These are phyloP conservation scores for Spodoptera litura DNA, from an alignment of 1,140 invertebrate species.

Conservation along the genomic window DNA sequence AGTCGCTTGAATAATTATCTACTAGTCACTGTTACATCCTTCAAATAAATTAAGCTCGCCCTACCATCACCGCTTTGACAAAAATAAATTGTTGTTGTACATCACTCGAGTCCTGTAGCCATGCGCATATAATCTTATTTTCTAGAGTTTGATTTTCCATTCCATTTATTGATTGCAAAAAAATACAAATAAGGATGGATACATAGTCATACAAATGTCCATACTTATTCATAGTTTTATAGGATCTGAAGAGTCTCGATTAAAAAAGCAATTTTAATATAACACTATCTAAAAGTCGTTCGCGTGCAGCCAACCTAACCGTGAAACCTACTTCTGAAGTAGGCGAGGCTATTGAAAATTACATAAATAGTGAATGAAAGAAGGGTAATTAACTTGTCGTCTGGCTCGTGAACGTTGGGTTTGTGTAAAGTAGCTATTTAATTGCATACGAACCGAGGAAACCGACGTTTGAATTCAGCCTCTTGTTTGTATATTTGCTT, in stretches of 20 bases:
- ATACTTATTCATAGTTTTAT: too few relatives aligned
- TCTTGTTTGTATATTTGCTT: too few relatives aligned
- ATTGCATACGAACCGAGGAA: conserved; percentile 15
- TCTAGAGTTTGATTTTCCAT: too few relatives aligned
- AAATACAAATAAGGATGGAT: background rate
- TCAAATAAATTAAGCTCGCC: background rate
- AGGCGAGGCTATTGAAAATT: conserved; percentile 37
- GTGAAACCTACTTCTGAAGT: conserved; percentile 25
- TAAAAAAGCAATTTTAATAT: too few relatives aligned
- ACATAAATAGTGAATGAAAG: conserved; percentile 34
- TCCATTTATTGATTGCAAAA: background rate
- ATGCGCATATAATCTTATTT: too few relatives aligned
- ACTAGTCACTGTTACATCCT: conserved; percentile 10
- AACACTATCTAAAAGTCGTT: background rate
- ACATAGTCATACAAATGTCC: too few relatives aligned
- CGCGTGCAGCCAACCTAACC: background rate
- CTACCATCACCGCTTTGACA: conserved; percentile 5
- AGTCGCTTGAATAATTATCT: conserved; percentile 28
- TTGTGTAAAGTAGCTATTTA: background rate
- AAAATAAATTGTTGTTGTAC: conserved; percentile 11
- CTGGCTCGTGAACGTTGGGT: background rate
- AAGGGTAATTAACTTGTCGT: conserved; percentile 21
- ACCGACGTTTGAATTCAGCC: too few relatives aligned
- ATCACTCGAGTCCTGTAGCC: background rate
- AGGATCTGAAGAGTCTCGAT: too few relatives aligned